Evolutionary conservation across 2,113 vertebrate genomes (phyloP).

Genomic region (Cardinalis cardinalis): DNA sequence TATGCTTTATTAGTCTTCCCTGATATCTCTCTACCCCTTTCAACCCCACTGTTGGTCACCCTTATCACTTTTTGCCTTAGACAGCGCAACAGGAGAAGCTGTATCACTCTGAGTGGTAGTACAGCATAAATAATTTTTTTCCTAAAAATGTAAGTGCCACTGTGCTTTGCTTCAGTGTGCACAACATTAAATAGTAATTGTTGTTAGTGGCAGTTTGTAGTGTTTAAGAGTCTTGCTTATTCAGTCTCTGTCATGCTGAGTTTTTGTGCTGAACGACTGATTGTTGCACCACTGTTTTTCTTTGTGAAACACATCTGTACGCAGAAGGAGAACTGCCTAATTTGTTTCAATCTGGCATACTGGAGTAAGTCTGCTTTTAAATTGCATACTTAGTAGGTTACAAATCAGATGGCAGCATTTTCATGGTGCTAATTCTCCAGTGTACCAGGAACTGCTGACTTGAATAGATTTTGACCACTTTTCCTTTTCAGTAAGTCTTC

Average conservation of each 20-base stretch:
- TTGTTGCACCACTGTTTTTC: not conserved
- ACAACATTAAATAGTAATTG: not conserved
- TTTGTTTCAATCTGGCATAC: conserved; percentile 16
- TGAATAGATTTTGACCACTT: conserved; percentile 12
- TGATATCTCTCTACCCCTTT: not conserved
- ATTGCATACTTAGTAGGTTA: not conserved
- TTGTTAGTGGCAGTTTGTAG: not conserved
- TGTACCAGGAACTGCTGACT: not conserved
- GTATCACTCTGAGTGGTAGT: not conserved
- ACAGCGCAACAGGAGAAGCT: not conserved
- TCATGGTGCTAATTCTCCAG: not conserved
- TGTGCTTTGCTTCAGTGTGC: not conserved
- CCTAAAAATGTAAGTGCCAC: not conserved
- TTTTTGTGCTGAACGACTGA: conserved; percentile 11
- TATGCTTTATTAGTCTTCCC: not conserved
- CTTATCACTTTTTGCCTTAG: not conserved
- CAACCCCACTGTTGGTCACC: not conserved
- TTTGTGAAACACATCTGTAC: not conserved
- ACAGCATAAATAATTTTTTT: not conserved
- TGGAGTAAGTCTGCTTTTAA: conserved; percentile 21
- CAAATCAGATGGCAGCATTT: conserved; percentile 10
- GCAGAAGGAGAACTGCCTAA: not conserved
- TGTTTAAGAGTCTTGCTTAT: not conserved
- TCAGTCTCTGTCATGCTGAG: not conserved
- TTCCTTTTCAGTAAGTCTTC: not conserved